Evolutionary conservation across 2,888 invertebrate genomes (phyloP), one percentile per base, ranked within the genome.

Genomic region (Caenorhabditis sp.): DNA sequence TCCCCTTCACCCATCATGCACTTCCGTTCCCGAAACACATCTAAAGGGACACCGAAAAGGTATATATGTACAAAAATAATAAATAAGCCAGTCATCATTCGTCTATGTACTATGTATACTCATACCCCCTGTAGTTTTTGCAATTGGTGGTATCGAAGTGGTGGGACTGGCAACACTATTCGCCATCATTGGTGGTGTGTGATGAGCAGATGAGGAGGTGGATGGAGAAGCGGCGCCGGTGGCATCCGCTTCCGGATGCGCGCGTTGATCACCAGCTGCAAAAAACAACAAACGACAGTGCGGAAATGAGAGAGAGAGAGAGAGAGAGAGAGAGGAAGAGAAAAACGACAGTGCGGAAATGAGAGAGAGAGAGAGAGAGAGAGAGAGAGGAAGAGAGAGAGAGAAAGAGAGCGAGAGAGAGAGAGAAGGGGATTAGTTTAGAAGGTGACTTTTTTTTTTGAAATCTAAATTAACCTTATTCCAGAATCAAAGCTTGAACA

Each of bases 241-340:
- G 60, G 49, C 56, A 63, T 82, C 84, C 21, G 67, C 69, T 76
- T 85, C 85, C 8, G 85, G 85, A 73, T 85, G 85, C 7, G 85
- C 85, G 10, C 84, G 81, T 64, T 86, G 86, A 70, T 86, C 86
- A 60, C 83, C 81, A 12, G 80, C 85, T 85, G 78, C 64, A 43
- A 43, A 43, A 85, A 84, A 59, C 38, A 61, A 63, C 56, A 59
- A 63, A 67, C 59, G 63, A 67, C 63, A 58, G 56, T 57, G 53
- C 60, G 52, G 62, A 49, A 66, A 53, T 49, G 59, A 74, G 66
- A 66, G 25, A 66, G 26, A 65, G 52, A 65, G 64, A 66, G 53
- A 73, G 38, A 59, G 43, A 54, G 63, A 25, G 49, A 26, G 49
- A 21, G 49, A 31, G 3, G 38, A 50, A 12, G 56, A 63, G 17